Conservation (phyloP, 2,888 invertebrate genomes). For the Coecobrya sp. region DNA sequence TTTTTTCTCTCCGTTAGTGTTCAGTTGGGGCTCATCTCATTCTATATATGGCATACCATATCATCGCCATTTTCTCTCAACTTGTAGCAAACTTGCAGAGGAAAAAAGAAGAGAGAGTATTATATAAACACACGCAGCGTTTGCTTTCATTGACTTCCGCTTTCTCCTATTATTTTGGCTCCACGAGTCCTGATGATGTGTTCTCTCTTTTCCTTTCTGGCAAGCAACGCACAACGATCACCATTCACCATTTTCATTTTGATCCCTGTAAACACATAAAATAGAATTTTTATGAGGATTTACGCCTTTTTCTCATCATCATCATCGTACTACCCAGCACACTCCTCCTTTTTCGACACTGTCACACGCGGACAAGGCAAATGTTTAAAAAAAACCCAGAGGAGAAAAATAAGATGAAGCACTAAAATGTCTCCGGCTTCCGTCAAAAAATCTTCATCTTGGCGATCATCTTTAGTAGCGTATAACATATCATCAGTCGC, state of each 20-base stretch:
- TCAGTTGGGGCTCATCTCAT: slow-evolving; percentile 67
- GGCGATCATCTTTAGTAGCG: background rate
- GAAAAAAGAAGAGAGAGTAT: background rate
- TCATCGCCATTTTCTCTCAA: slow-evolving; percentile 30
- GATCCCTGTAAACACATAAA: slow-evolving; percentile 84
- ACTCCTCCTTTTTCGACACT: slow-evolving; percentile 12
- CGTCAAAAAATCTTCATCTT: background rate
- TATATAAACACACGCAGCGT: slow-evolving; percentile 22
- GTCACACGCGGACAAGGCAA: background rate
- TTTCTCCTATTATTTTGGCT: slow-evolving; percentile 63
- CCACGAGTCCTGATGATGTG: slow-evolving; percentile 38
- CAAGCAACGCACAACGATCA: slow-evolving; percentile 52
- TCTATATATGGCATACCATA: slow-evolving; percentile 37
- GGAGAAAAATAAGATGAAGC: slow-evolving; percentile 10
- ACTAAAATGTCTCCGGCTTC: slow-evolving; percentile 40
- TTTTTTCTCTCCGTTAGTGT: slow-evolving; percentile 44
- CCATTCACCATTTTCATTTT: slow-evolving; percentile 77
- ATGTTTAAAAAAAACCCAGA: background rate
- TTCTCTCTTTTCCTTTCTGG: slow-evolving; percentile 62
- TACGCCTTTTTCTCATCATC: slow-evolving; percentile 67
- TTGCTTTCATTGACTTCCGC: slow-evolving; percentile 68
- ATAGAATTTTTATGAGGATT: slow-evolving; percentile 84
- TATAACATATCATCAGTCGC: background rate
- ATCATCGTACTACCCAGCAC: background rate
- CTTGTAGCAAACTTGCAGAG: slow-evolving; percentile 7